Conservation (phyloP, 1,140 invertebrate species). For the Wiebesia pumilae region DNA sequence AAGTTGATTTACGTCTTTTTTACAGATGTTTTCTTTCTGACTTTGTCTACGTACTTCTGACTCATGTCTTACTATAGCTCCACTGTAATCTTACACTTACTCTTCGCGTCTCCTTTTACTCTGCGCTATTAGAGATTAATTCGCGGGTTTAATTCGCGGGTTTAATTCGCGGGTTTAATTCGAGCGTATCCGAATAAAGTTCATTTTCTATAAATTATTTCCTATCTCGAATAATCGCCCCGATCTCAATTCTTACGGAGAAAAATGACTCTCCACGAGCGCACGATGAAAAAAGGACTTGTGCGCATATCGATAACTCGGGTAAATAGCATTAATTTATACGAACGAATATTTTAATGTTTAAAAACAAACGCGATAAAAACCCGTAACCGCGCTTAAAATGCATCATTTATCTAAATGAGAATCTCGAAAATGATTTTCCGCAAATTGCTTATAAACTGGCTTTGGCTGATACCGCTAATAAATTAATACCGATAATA, state of each 20-base stretch:
- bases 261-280: too few species aligned
- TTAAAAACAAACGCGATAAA: not conserved
- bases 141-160: not conserved
- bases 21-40: not conserved
- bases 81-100: not conserved
- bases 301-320: too few species aligned
- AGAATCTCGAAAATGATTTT: not conserved
- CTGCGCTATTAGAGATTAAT: not conserved
- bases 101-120: not conserved
- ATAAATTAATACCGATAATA: too few species aligned
- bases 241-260: too few species aligned
- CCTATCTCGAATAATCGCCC: too few species aligned
- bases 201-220: not conserved
- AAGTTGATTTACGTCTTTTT: not conserved
- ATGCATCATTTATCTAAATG: not conserved
- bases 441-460: too few species aligned
- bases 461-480: too few species aligned
- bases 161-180: not conserved
- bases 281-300: too few species aligned
- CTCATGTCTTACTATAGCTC: not conserved
- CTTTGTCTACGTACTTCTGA: not conserved
- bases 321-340: too few species aligned
- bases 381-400: not conserved
- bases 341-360: too few species aligned
- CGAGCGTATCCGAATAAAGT: not conserved